A percentile compares a stretch with the other conserved stretches of the same genome.
phyloP scores from a whole-genome alignment of 2,888 invertebrate genomes.

The Lumbricus terrestris region DNA sequence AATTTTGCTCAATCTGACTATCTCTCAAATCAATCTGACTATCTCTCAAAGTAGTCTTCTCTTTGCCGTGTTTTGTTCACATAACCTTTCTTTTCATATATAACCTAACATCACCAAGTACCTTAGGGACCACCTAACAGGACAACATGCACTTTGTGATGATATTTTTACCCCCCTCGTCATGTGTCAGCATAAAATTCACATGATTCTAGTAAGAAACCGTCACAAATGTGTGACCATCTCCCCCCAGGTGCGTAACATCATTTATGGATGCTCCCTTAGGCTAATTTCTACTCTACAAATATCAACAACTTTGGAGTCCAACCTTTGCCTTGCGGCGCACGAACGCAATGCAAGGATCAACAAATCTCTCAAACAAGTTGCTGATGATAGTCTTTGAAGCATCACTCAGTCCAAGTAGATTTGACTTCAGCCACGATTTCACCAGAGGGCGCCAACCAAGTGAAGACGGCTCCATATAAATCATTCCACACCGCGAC shows the following conservation, averaged over 20 bases:
- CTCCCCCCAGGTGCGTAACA: no score
- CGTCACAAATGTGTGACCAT: no score
- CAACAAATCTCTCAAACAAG: slow-evolving; percentile 78
- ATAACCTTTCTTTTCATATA: neutral
- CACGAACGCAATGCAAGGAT: slow-evolving; percentile 75
- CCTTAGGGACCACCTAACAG: no score
- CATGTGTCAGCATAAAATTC: no score
- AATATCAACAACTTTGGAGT: neutral
- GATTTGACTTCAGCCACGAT: slow-evolving; percentile 62
- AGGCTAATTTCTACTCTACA: neutral
- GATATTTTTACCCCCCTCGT: no score
- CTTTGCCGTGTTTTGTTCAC: neutral
- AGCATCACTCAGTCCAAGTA: slow-evolving; percentile 51
- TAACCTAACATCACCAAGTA: neutral
- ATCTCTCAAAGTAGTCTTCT: neutral
- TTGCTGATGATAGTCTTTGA: slow-evolving; percentile 61
- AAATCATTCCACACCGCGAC: slow-evolving; percentile 62
- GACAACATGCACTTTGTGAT: no score
- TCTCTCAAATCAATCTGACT: neutral
- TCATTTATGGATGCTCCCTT: no score
- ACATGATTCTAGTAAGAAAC: no score
- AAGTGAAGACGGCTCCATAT: slow-evolving; percentile 60
- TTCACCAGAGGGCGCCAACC: slow-evolving; percentile 62
- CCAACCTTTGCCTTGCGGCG: slow-evolving; percentile 70
- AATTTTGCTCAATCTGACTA: neutral